These are phyloP conservation scores for Macrochelys suwanniensis DNA, from an alignment of 2,797 vertebrate species.

Conservation along the genomic window DNA sequence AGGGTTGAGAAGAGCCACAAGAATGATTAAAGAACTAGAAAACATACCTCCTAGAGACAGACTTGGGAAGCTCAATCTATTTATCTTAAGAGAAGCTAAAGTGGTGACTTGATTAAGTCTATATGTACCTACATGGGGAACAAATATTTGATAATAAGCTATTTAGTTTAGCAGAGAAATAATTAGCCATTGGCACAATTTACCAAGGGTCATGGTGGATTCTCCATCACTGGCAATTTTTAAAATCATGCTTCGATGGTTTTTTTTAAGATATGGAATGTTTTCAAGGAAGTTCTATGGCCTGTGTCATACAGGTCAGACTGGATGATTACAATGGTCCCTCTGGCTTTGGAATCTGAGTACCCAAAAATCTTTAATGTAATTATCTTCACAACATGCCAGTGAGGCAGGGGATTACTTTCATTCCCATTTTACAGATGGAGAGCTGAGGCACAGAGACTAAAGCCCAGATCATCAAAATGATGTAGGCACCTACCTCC, in stretches of 20 bases:
- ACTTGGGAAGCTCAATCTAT: not conserved
- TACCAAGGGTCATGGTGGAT: too few relatives aligned
- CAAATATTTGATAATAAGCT: not conserved
- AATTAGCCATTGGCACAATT: too few relatives aligned
- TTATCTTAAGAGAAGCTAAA: not conserved
- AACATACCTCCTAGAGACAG: not conserved
- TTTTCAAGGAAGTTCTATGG: too few relatives aligned
- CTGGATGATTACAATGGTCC: too few relatives aligned
- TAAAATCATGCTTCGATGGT: too few relatives aligned
- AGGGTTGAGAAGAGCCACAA: not conserved
- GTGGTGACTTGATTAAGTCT: not conserved
- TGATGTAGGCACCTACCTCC: not conserved
- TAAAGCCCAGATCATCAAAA: not conserved
- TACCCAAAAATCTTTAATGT: not conserved
- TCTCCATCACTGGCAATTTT: too few relatives aligned
- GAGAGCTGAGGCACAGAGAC: not conserved
- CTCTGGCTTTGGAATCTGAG: not conserved
- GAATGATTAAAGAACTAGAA: not conserved
- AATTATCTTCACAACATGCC: not conserved
- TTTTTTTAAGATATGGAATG: too few relatives aligned
- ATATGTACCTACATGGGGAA: not conserved
- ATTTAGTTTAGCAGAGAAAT: not conserved
- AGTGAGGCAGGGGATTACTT: not conserved
- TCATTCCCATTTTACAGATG: not conserved
- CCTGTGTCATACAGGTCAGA: too few relatives aligned